Conservation (phyloP, 2,113 vertebrate species). For the Tachysurus vachellii region DNA sequence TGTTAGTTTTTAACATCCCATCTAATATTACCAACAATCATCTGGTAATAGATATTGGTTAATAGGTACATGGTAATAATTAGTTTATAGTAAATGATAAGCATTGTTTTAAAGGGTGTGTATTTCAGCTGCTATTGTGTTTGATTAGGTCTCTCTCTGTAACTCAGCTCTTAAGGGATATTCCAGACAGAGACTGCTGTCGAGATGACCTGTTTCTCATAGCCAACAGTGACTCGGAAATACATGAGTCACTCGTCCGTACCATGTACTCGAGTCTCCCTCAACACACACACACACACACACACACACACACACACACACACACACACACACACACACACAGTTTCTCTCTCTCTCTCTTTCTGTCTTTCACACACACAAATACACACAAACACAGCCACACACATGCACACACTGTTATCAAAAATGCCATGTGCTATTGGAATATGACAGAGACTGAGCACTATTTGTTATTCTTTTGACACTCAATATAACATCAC, state of each 20-base stretch:
- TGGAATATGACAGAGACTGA: slow-evolving; percentile 87
- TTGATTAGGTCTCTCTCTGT: slow-evolving; percentile 33
- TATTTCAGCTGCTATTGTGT: background rate
- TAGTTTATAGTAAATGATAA: slow-evolving; percentile 34
- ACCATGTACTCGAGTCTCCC: slow-evolving; percentile 83
- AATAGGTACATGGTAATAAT: background rate
- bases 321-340: slow-evolving; percentile 57
- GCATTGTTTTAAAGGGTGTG: background rate
- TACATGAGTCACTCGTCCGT: slow-evolving; percentile 82
- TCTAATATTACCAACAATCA: background rate
- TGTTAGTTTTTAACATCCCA: background rate
- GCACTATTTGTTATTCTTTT: slow-evolving; percentile 80
- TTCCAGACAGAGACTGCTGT: slow-evolving; percentile 33
- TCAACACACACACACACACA: slow-evolving; percentile 53
- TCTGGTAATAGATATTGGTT: background rate
- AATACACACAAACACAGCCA: background rate
- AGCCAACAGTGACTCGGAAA: slow-evolving; percentile 73
- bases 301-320: slow-evolving; percentile 52
- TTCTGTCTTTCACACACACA: background rate
- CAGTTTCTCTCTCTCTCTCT: background rate
- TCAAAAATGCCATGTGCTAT: slow-evolving; percentile 83
- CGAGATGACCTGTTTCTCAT: slow-evolving; percentile 47
- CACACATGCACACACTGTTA: slow-evolving; percentile 55
- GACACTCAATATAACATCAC: slow-evolving; percentile 85
- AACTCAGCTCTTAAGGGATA: slow-evolving; percentile 31